phyloP scores from a whole-genome alignment of 2,888 invertebrate genomes.

The Ophion obscuratus region DNA sequence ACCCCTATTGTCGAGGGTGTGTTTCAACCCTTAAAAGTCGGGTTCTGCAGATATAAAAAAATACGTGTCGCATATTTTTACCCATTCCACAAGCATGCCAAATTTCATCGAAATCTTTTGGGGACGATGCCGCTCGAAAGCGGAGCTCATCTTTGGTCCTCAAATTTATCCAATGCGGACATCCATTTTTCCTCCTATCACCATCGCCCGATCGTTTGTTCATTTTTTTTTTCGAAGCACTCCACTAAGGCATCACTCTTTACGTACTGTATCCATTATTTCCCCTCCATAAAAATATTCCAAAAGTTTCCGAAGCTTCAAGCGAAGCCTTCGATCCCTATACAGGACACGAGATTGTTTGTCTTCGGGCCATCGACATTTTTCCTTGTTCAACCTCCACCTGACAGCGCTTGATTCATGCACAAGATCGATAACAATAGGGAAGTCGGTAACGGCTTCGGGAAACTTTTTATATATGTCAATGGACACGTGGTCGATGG shows the following conservation, averaged over 20 bases:
- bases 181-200: slow-evolving; percentile 52
- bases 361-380: neutral
- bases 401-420: neutral
- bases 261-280: slow-evolving; percentile 25
- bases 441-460: neutral
- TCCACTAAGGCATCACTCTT: slow-evolving; percentile 13
- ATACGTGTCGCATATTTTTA: too few species aligned
- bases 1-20: too few species aligned
- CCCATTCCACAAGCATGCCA: too few species aligned
- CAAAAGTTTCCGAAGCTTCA: neutral
- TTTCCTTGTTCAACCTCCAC: neutral
- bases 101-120: neutral
- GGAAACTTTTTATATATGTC: neutral
- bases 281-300: slow-evolving; percentile 3
- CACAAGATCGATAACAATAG: neutral
- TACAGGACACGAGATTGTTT: neutral
- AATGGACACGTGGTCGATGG: slow-evolving; percentile 29
- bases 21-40: too few species aligned
- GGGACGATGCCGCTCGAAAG: slow-evolving; percentile 38
- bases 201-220: slow-evolving; percentile 4
- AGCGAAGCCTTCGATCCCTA: slow-evolving; percentile 1
- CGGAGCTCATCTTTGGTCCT: slow-evolving; percentile 37
- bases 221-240: slow-evolving; percentile 21
- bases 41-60: too few species aligned
- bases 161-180: slow-evolving; percentile 55